Evolutionary conservation across 2,113 vertebrate genomes (phyloP).

Genomic region (Petrocephalus zakoni): DNA sequence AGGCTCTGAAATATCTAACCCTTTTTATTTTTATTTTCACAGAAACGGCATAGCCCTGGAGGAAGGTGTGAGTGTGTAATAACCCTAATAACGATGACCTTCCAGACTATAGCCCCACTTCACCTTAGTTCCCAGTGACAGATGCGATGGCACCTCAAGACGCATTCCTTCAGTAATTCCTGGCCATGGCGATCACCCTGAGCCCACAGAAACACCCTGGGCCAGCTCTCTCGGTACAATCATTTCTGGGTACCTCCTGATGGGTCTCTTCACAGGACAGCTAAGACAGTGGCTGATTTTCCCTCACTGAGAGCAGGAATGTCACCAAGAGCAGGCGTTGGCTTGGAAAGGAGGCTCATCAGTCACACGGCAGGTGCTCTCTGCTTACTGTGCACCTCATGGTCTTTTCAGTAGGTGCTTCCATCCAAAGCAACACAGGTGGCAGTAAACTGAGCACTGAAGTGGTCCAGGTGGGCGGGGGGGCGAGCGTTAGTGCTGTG

Average conservation of each 20-base stretch:
- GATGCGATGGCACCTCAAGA: neutral
- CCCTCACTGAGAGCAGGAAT: neutral
- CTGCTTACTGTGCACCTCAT: neutral
- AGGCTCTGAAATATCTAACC: neutral
- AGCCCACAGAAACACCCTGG: neutral
- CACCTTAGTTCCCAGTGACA: neutral
- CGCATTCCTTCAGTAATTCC: neutral
- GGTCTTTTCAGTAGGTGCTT: neutral
- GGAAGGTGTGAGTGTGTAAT: neutral
- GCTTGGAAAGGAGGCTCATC: neutral
- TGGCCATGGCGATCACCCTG: neutral
- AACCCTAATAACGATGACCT: neutral
- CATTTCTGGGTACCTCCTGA: neutral
- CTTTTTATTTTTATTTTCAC: neutral
- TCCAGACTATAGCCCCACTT: neutral
- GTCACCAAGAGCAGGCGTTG: neutral
- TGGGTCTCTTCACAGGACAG: neutral
- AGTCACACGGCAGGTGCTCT: neutral
- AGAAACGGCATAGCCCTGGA: neutral
- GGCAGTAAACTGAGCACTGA: neutral
- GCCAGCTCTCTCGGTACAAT: neutral
- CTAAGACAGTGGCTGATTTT: neutral
- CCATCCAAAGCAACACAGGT: neutral
- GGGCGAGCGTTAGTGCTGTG: neutral
- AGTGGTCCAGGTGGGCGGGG: neutral